These are phyloP conservation scores for Cyclargus thomasi DNA, from an alignment of 1,140 invertebrate species.

Conservation along the genomic window DNA sequence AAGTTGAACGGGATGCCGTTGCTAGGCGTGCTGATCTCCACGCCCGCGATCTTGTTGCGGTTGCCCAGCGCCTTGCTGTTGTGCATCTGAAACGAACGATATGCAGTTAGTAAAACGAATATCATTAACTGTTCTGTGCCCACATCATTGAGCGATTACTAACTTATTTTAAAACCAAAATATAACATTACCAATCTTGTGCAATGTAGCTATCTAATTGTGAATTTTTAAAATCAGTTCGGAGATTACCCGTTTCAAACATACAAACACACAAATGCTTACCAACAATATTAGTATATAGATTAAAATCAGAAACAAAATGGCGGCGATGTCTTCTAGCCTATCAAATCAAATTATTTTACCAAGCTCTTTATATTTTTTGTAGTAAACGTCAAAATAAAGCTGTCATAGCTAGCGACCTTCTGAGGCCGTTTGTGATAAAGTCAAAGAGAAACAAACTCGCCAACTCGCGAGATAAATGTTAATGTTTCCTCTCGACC, in stretches of 20 bases:
- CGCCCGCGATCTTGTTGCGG: slow-evolving; percentile 80
- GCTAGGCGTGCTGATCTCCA: slow-evolving; percentile 91
- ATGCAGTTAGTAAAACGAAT: too few relatives aligned
- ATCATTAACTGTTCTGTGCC: too few relatives aligned
- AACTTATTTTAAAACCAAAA: too few relatives aligned
- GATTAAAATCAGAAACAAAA: too few relatives aligned
- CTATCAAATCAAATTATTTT: neutral
- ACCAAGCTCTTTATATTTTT: neutral
- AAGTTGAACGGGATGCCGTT: slow-evolving; percentile 92
- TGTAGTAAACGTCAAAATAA: neutral
- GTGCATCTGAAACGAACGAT: slow-evolving; percentile 48
- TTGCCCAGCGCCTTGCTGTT: slow-evolving; percentile 61
- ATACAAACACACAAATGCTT: too few relatives aligned
- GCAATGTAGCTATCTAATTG: too few relatives aligned
- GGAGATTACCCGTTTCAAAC: too few relatives aligned
- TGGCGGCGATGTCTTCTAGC: too few relatives aligned
- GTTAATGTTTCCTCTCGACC: neutral
- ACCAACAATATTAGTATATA: too few relatives aligned
- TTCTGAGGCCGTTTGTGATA: neutral
- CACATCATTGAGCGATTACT: too few relatives aligned
- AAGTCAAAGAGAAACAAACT: slow-evolving; percentile 1
- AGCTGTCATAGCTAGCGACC: neutral
- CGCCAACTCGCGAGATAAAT: neutral
- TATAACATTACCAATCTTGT: too few relatives aligned
- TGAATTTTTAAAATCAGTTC: too few relatives aligned